Percentiles rank a stretch among this genome's conserved stretches.
Conservation (phyloP, 2,113 vertebrate species). For the Myotis brandtii region DNA sequence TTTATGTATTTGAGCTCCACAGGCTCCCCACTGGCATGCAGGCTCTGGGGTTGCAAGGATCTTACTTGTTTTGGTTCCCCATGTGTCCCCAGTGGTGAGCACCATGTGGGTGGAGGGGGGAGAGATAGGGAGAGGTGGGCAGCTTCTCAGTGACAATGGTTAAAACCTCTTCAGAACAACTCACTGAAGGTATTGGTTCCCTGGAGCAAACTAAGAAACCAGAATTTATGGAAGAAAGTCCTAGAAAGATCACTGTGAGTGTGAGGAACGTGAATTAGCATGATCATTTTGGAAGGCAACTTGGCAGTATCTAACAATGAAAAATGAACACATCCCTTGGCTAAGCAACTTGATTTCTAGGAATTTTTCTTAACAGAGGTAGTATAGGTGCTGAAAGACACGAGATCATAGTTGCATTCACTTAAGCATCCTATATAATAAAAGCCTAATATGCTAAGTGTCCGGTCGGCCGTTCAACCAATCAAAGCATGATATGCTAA, state of each 20-base stretch:
- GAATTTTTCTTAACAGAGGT: not conserved
- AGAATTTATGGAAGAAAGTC: not conserved
- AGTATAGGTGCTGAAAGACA: not conserved
- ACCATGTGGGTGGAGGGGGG: too few relatives aligned
- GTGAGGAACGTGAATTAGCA: not conserved
- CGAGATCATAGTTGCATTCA: not conserved
- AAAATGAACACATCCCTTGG: not conserved
- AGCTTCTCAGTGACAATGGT: not conserved
- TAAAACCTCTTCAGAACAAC: not conserved
- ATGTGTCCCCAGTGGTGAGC: not conserved
- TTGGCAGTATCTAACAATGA: not conserved
- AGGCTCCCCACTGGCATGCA: fast-evolving
- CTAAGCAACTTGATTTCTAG: not conserved
- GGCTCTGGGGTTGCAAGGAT: not conserved
- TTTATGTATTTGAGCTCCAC: not conserved
- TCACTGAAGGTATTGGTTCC: not conserved
- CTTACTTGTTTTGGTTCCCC: not conserved
- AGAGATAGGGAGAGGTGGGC: too few relatives aligned
- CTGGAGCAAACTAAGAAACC: not conserved
- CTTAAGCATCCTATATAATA: too few relatives aligned
- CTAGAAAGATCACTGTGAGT: not conserved
- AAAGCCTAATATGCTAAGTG: too few relatives aligned
- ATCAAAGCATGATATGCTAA: too few relatives aligned
- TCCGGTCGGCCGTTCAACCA: too few relatives aligned
- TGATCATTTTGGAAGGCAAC: not conserved